Evolutionary conservation across 1,140 invertebrate species (phyloP), one percentile per base, ranked within the genome.

Genomic region (Sycophaga agraensis): DNA sequence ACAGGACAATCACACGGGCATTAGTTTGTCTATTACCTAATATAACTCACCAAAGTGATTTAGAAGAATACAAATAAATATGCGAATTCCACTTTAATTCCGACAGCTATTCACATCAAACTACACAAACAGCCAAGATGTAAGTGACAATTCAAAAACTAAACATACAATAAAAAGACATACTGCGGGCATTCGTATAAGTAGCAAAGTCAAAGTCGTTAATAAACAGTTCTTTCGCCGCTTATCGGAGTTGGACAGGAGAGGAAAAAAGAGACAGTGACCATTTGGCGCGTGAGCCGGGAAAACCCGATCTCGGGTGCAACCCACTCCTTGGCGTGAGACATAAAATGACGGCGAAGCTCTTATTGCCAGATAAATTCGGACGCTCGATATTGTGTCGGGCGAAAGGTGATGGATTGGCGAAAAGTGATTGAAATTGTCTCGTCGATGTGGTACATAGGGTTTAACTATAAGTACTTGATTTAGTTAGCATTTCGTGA

Each of bases 221-320:
- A 60, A 45, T 55, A 43, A 45, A 45, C 24, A 12, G n/a, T n/a
- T 21, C 39, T 56, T 35, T 42, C 28, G 43, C 31, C 31, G 34
- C 43, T 34, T 4, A 6, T n/a, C 57, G 63, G 55, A 40, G 54
- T 62, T 37, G 64, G 16, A 21, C 54, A 31, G 39, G 8, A 45
- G 8, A 34, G 34, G 37, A 40, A 53, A 43, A 43, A 56, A 31
- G 39, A n/a, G n/a, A n/a, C n/a, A n/a, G n/a, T n/a, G 12, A 43
- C 34, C 12, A 12, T 5, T 24, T 37, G 14, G 4, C 12, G n/a
- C n/a, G 9, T 19, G 28, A 8, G 2, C 21, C 17, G 16, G 12
- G 31, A 22, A 31, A 49, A 28, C 12, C 6, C n/a, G 46, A n/a
- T 9, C 6, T 31, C 46, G 24, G 24, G 22, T 26, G 34, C 28